phyloP scores from a whole-genome alignment of 2,888 invertebrate species.

The Gastracanthus pulcherrimus region DNA sequence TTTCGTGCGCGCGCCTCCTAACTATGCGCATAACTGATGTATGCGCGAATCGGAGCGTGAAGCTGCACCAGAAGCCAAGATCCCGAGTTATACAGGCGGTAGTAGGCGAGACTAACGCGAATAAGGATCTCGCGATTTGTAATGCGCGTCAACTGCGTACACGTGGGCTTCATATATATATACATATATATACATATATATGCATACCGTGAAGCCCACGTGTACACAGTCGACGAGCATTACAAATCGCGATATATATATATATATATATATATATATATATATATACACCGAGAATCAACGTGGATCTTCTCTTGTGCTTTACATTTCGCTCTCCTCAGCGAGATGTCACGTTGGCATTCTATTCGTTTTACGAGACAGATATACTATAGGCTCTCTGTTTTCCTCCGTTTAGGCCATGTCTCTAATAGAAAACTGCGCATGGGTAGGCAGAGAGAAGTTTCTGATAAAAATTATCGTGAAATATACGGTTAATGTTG shows the following conservation, averaged over 20 bases:
- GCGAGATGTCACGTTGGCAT: too few species aligned
- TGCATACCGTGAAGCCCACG: too few species aligned
- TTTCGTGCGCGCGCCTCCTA: constrained; percentile 27
- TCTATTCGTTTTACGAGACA: not conserved
- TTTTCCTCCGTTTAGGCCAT: too few species aligned
- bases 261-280: too few species aligned
- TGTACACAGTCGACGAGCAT: too few species aligned
- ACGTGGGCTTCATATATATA: not conserved
- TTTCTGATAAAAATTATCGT: too few species aligned
- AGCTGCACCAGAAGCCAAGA: not conserved
- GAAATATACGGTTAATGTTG: too few species aligned
- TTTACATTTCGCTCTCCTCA: not conserved
- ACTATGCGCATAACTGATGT: constrained; percentile 55
- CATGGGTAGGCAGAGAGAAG: not conserved
- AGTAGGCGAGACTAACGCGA: constrained; percentile 50
- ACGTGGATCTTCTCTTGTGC: too few species aligned
- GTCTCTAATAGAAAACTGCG: too few species aligned
- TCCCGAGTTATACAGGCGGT: not conserved
- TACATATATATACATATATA: too few species aligned
- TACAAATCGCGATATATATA: too few species aligned
- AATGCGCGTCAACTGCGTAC: constrained; percentile 7
- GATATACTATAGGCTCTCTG: not conserved
- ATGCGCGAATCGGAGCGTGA: constrained; percentile 52
- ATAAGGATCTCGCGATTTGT: constrained; percentile 30
- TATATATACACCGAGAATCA: too few species aligned